A percentile compares a stretch with the other conserved stretches of the same genome.
Conservation (phyloP, 2,888 invertebrate species). For the Cryptophagus acutangulus region DNA sequence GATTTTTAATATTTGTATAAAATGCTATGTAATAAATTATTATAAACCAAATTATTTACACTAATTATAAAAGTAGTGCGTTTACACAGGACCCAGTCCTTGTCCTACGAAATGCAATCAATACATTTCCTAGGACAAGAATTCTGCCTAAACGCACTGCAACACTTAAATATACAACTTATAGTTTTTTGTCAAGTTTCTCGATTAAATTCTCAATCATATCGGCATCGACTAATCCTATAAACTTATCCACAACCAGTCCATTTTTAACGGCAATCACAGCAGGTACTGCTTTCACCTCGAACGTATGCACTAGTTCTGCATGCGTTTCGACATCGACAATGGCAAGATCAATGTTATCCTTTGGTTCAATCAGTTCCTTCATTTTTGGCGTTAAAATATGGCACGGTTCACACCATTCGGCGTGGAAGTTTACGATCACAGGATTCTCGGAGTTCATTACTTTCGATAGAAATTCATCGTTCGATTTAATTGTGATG, state of each 20-base stretch:
- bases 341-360: conserved; percentile 71
- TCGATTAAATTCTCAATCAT: conserved; percentile 76
- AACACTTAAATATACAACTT: no score
- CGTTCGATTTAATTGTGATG: conserved; percentile 63
- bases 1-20: not conserved
- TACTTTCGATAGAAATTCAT: conserved; percentile 74
- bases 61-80: not conserved
- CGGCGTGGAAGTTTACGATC: conserved; percentile 87
- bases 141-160: no score
- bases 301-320: conserved; percentile 75
- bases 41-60: not conserved
- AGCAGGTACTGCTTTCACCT: conserved; percentile 79
- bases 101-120: not conserved
- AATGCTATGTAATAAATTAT: not conserved
- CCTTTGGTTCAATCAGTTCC: conserved; percentile 67
- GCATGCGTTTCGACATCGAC: conserved; percentile 79
- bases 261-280: conserved; percentile 78
- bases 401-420: conserved; percentile 89
- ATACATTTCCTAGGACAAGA: not conserved
- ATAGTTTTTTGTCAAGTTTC: conserved; percentile 48
- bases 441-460: conserved; percentile 80
- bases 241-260: conserved; percentile 79
- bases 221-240: conserved; percentile 75
- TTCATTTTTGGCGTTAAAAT: conserved; percentile 78
- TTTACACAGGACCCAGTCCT: not conserved